Base-by-base conservation (phyloP, 2,888 invertebrate species). In the Dexiosoma caninum region DNA sequence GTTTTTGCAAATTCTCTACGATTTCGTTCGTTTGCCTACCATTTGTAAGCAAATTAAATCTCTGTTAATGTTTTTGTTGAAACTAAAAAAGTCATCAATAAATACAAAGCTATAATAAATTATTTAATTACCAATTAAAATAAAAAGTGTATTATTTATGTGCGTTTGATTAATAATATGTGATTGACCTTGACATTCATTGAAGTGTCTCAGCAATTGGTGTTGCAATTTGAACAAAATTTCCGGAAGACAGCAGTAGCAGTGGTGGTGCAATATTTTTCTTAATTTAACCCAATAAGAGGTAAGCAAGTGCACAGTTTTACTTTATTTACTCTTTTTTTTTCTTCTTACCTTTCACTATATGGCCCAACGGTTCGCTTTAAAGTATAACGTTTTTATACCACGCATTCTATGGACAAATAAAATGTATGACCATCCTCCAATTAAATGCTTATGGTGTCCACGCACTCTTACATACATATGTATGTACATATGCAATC, bases 101-200 rank as follows among this genome's bases (percentile, higher is more conserved):
- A 59, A 19, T 57, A 8, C n/a, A 32, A 62, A 32, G 16, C 67
- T 78, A 64, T 46, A 60, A 42, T 57, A 62, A 78, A 78, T 53
- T 46, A 60, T 35, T 57, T 57, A 78, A 78, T 53, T 72, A 62
- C 46, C 46, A 62, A 62, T 60, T 37, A 78, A 66, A 53, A n/a
- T 14, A 64, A 64, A 16, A 62, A 2, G 12, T 23, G 35, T 49
- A 9, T 49, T 35, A 30, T 55, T 30, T 55, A 9, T 2, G 1
- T 46, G 35, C 27, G 9, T 19, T 42, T 27, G 27, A 6, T 40
- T 9, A 66, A 32, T 27, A 3, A n/a, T 42, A 14, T 35, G 9
- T 53, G 49, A 60, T 30, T 71, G 64, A 49, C 78, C 78, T 71
- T 78, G 69, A 77, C 62, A 62, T 77, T 62, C 46, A 70, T 77